These are phyloP conservation scores for Drosophila infuscata DNA, from an alignment of 2,888 invertebrate genomes.

Conservation along the genomic window DNA sequence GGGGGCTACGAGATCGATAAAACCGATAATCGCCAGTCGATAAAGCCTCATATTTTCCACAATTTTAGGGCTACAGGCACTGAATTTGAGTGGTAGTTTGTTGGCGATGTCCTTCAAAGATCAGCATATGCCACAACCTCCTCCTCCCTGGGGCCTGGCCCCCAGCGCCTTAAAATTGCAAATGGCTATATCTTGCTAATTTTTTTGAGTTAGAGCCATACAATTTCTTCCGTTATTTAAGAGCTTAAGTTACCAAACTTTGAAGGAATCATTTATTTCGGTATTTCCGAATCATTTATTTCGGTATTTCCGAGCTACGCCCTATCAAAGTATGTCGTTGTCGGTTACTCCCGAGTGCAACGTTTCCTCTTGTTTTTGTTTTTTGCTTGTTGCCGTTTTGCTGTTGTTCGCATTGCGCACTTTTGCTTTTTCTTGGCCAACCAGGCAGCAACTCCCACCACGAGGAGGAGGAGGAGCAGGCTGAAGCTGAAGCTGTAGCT, in stretches of 20 bases:
- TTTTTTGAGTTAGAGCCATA: too few species aligned
- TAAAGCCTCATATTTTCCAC: not conserved
- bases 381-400: slow-evolving; percentile 16
- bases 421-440: slow-evolving; percentile 59
- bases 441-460: slow-evolving; percentile 54
- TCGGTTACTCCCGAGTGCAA: not conserved
- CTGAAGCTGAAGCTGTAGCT: not conserved
- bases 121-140: not conserved
- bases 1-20: not conserved
- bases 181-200: too few species aligned
- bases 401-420: slow-evolving; percentile 49
- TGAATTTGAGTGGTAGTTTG: not conserved
- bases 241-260: too few species aligned
- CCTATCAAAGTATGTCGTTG: not conserved
- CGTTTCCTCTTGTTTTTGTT: not conserved
- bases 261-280: not conserved
- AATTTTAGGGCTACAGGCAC: not conserved
- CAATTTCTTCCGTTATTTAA: too few species aligned
- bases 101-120: not conserved
- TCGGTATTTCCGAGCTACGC: not conserved
- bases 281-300: not conserved
- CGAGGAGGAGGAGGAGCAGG: slow-evolving; percentile 3
- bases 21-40: not conserved
- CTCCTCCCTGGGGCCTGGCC: too few species aligned
- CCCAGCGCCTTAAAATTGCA: not conserved